Percentiles rank a stretch among this genome's conserved stretches.
Evolutionary conservation across 2,797 vertebrate genomes (phyloP).

Genomic region (Danio jaintianensis): DNA sequence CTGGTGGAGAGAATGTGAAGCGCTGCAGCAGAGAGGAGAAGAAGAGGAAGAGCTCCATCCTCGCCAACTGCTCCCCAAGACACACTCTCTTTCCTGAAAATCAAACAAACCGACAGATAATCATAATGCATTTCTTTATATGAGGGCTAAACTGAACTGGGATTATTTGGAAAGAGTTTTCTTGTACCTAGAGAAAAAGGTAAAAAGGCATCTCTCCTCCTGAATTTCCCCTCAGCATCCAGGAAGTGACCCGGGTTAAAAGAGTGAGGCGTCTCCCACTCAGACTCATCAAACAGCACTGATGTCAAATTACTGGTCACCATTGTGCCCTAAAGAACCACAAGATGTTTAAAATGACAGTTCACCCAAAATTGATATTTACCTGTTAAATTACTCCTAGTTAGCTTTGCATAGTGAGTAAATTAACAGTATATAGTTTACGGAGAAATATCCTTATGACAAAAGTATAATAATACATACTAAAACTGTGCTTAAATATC

Average conservation of each 20-base stretch:
- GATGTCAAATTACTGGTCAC: slow-evolving; percentile 70
- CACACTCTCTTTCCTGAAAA: slow-evolving; percentile 61
- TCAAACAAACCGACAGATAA: not conserved
- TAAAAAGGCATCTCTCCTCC: slow-evolving; percentile 80
- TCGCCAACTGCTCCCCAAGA: slow-evolving; percentile 61
- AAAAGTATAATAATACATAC: no score
- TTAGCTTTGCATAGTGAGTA: no score
- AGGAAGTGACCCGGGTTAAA: slow-evolving; percentile 88
- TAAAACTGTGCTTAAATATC: no score
- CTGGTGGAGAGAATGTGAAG: slow-evolving; percentile 60
- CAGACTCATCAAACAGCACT: slow-evolving; percentile 78
- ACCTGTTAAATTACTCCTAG: no score
- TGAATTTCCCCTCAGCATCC: slow-evolving; percentile 80
- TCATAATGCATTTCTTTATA: not conserved
- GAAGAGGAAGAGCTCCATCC: slow-evolving; percentile 67
- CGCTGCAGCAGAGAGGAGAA: slow-evolving; percentile 64
- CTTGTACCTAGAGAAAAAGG: slow-evolving; percentile 83
- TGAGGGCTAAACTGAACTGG: not conserved
- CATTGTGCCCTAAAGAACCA: slow-evolving; percentile 73
- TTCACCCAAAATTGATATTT: no score
- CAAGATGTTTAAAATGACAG: not conserved
- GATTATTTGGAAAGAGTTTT: not conserved
- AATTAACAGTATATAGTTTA: no score
- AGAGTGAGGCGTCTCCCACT: slow-evolving; percentile 81
- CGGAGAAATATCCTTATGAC: no score